A percentile compares a stretch with the other conserved stretches of the same genome.
Conservation (phyloP, 2,113 vertebrate species). For the Bufo bufo region DNA sequence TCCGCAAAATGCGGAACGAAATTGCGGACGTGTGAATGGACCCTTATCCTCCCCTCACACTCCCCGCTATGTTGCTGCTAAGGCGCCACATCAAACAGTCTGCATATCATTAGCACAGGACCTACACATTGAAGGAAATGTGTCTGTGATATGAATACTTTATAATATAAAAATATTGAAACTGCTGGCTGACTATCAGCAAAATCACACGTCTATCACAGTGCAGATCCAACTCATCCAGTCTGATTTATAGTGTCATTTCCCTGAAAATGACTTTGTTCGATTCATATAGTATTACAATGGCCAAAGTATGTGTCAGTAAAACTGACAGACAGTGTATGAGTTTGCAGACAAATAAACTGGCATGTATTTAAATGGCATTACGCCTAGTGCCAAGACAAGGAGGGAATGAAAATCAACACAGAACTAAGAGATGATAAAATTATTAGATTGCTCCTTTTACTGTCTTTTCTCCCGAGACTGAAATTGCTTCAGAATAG, state of each 20-base stretch:
- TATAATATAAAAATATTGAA: neutral
- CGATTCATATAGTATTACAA: constrained; percentile 23
- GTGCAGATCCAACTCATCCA: neutral
- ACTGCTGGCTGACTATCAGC: neutral
- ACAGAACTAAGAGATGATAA: neutral
- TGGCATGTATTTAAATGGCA: constrained; percentile 26
- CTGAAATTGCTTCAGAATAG: neutral
- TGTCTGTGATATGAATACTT: neutral
- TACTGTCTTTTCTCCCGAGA: neutral
- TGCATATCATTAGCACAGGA: neutral
- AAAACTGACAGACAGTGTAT: constrained; percentile 28
- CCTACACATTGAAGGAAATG: neutral
- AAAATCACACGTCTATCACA: neutral
- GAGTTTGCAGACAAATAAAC: neutral
- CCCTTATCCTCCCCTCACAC: no score
- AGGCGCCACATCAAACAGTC: neutral
- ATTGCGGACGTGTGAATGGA: neutral
- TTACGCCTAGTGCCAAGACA: neutral
- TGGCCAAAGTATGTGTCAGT: constrained; percentile 5
- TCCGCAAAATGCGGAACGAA: no score
- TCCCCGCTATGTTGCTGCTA: neutral
- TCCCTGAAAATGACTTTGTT: constrained; percentile 19
- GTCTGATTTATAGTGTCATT: constrained; percentile 22
- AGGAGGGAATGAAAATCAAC: constrained; percentile 13
- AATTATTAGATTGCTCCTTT: neutral